phyloP scores from a whole-genome alignment of 2,113 vertebrate species.

The Mandrillus leucophaeus region DNA sequence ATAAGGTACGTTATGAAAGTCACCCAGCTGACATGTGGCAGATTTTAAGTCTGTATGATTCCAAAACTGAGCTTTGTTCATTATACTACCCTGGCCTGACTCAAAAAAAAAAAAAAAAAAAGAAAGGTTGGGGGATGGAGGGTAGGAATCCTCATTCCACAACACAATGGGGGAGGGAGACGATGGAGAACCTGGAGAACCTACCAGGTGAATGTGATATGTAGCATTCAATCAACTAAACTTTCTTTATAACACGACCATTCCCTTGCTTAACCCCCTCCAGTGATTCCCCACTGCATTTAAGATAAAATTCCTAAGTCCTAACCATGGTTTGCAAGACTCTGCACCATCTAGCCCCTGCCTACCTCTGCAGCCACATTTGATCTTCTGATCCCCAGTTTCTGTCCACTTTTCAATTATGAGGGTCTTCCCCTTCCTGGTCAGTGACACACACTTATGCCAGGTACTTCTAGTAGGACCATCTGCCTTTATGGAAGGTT shows the following conservation, averaged over 20 bases:
- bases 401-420: neutral
- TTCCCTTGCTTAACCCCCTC: neutral
- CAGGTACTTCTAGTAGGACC: neutral
- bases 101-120: neutral
- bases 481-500: neutral
- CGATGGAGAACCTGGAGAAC: too few species aligned
- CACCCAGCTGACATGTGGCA: neutral
- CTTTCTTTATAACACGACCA: too few species aligned
- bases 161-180: neutral
- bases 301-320: neutral
- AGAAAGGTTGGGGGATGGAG: neutral
- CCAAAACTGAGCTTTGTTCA: neutral
- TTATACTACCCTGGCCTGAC: neutral
- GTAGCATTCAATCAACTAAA: neutral
- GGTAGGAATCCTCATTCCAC: neutral
- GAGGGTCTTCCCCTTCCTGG: neutral
- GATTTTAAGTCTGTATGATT: neutral
- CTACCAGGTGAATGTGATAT: neutral
- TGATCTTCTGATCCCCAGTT: rapidly evolving
- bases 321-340: neutral
- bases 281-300: neutral
- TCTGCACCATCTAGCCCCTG: neutral
- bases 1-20: neutral
- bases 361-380: neutral
- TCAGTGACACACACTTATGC: neutral